Percentiles rank a stretch among this genome's conserved stretches.
Evolutionary conservation across 2,888 invertebrate species (phyloP).

Genomic region (Seira sanloemensis): DNA sequence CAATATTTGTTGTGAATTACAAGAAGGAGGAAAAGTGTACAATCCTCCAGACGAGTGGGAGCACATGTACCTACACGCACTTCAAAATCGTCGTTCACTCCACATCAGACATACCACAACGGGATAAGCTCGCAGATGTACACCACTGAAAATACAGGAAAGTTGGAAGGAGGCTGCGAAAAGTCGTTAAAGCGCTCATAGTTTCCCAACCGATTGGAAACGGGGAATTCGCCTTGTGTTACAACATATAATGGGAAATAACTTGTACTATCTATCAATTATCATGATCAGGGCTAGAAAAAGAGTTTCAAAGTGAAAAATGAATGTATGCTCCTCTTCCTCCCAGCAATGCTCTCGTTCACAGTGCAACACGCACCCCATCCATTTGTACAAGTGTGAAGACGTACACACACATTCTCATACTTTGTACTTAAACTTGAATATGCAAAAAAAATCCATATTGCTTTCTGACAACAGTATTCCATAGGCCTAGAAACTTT

Average conservation of each 20-base stretch:
- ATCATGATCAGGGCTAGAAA: slow-evolving; percentile 16
- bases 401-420: too few species aligned
- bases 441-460: background rate
- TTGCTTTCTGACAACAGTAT: background rate
- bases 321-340: background rate
- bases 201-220: slow-evolving; percentile 25
- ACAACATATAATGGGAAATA: slow-evolving; percentile 23
- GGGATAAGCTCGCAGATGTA: background rate
- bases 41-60: background rate
- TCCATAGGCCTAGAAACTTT: background rate
- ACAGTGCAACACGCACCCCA: too few species aligned
- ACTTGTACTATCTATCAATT: slow-evolving; percentile 35
- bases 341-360: background rate
- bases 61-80: slow-evolving; percentile 11
- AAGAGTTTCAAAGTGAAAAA: background rate
- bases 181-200: slow-evolving; percentile 3
- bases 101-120: background rate
- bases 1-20: too few species aligned
- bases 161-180: background rate
- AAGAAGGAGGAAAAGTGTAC: too few species aligned
- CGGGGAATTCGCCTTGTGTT: slow-evolving; percentile 21
- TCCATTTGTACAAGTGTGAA: too few species aligned
- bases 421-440: too few species aligned
- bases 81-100: background rate
- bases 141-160: background rate